Base-by-base conservation (phyloP, 1,140 invertebrate species). In the Zaprionus tsacasi region DNA sequence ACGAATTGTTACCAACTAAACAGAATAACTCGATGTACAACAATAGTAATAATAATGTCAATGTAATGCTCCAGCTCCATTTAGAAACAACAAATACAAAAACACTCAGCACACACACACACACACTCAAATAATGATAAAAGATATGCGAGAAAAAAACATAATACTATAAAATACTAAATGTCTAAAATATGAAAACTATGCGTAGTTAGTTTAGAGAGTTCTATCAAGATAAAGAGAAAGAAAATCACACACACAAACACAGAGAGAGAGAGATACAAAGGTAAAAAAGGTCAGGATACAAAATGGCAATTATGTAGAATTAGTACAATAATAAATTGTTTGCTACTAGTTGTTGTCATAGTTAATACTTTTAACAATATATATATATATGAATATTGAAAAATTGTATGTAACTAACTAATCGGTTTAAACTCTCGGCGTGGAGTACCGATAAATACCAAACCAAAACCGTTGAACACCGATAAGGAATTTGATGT, bases 161-260 rank as follows among this genome's bases (percentile, higher is more conserved):
- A 33, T 48, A 21, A 70, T 35, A 66, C 36, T 60, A 57, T 76
- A 65, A 43, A 35, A 36, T 52, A 45, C 40, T 83, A 78, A 88
- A 78, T 87, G 83, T 87, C 83, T 87, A 87, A 87, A 80, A 72
- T 88, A 87, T 82, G 64, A 79, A 87, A 68, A 61, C 45, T 78
- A 71, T 63, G 78, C 55, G 57, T 80, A 87, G 79, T 56, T 88
- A 87, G 83, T 35, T 80, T 55, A 72, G 40, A 88, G 83, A 69
- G 57, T 72, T 78, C 59, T 69, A 71, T 66, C 21, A 33, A 57
- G 43, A 58, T 10, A 48, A 30, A 61, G 60, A 70, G 52, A 59
- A 11, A 50, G 60, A 66, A 70, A 48, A 72, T 48, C 15, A 48
- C 7, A 48, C 8, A 50, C 10, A 21, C 6, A 15, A 6, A 45